phyloP scores from a whole-genome alignment of 1,140 invertebrate species.

The Heliconius melpomene region DNA sequence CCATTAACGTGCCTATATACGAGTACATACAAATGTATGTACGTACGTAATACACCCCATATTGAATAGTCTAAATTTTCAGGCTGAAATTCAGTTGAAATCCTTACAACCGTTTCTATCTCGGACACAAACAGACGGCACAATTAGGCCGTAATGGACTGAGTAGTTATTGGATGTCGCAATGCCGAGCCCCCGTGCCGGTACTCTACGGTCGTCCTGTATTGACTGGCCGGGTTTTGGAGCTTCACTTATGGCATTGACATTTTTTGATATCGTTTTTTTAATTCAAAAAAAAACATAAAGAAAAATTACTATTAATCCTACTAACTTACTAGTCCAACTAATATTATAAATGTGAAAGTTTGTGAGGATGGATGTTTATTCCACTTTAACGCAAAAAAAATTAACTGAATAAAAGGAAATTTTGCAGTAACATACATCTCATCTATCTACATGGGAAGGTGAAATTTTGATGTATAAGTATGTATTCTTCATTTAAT shows the following conservation, averaged over 20 bases:
- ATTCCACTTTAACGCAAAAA: too few relatives aligned
- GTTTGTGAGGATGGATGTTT: too few relatives aligned
- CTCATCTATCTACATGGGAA: too few relatives aligned
- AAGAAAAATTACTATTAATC: too few relatives aligned
- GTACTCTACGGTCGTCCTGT: neutral
- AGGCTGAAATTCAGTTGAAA: conserved; percentile 12
- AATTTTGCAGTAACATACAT: too few relatives aligned
- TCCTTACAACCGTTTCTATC: conserved; percentile 14
- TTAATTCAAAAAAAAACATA: too few relatives aligned
- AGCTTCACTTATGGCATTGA: neutral
- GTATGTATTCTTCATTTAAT: too few relatives aligned
- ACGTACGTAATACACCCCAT: neutral
- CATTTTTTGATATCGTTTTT: neutral
- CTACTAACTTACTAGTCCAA: too few relatives aligned
- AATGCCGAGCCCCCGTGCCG: neutral
- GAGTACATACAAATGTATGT: neutral
- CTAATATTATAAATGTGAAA: too few relatives aligned
- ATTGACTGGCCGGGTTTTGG: neutral
- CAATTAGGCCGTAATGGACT: conserved; percentile 15
- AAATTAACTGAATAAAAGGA: too few relatives aligned
- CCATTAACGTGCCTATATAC: neutral
- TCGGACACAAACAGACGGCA: conserved; percentile 15
- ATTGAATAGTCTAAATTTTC: conserved; percentile 13
- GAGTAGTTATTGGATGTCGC: conserved; percentile 14
- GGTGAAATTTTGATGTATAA: too few relatives aligned